These are phyloP conservation scores for Phortica magna DNA, from an alignment of 2,888 invertebrate species.

Conservation along the genomic window DNA sequence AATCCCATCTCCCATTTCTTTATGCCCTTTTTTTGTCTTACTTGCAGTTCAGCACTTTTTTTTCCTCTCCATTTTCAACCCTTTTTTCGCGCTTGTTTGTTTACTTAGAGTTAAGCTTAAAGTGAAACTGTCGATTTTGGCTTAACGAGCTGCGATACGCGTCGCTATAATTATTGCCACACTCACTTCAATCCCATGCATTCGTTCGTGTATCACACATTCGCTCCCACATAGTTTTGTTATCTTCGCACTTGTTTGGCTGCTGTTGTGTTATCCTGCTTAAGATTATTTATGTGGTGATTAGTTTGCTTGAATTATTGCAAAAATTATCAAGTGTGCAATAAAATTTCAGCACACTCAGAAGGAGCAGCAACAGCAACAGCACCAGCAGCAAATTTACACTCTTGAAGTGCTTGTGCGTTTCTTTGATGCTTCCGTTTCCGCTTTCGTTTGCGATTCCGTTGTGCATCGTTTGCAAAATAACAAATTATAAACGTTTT, in stretches of 20 bases:
- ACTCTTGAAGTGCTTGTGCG: conserved; percentile 3
- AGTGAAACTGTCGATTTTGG: conserved; percentile 14
- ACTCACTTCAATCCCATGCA: conserved; percentile 38
- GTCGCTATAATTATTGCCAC: conserved; percentile 44
- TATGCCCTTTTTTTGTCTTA: conserved; percentile 18
- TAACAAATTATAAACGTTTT: conserved; percentile 60
- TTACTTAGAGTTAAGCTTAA: conserved; percentile 7
- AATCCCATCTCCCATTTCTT: conserved; percentile 33
- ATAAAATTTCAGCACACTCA: conserved; percentile 64
- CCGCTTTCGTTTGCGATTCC: conserved; percentile 41
- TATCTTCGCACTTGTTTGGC: conserved; percentile 30
- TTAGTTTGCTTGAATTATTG: conserved; percentile 74
- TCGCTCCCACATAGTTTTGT: conserved; percentile 22
- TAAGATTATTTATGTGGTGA: conserved; percentile 75
- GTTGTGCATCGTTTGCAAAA: conserved; percentile 56
- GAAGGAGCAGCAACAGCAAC: conserved; percentile 1
- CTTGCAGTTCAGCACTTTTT: conserved; percentile 25
- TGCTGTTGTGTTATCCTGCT: conserved; percentile 55
- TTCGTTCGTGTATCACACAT: conserved; percentile 13
- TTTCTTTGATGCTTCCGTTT: neutral
- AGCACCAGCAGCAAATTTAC: neutral
- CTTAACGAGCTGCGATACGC: neutral
- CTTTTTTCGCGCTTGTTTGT: neutral
- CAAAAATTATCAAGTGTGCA: conserved; percentile 73
- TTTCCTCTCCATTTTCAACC: conserved; percentile 17